Evolutionary conservation across 2,797 vertebrate genomes (phyloP).

Genomic region (Holocentrus rufus): DNA sequence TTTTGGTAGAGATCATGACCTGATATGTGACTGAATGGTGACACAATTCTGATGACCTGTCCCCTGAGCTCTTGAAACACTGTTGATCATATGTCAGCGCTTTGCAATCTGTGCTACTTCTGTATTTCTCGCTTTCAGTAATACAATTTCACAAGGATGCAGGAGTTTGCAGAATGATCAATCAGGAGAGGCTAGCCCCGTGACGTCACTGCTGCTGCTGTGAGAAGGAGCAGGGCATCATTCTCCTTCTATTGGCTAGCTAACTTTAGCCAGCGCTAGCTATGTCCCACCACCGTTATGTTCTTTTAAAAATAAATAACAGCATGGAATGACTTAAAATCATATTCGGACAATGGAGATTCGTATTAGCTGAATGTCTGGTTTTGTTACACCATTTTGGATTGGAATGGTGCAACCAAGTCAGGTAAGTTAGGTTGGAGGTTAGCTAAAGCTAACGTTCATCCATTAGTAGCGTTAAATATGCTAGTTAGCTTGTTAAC

Average conservation of each 20-base stretch:
- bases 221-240: conserved; percentile 30
- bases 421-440: conserved; percentile 60
- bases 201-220: conserved; percentile 65
- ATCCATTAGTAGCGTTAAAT: conserved; percentile 13
- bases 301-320: conserved; percentile 8
- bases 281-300: conserved; percentile 43
- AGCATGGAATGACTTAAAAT: conserved; percentile 29
- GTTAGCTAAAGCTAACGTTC: conserved; percentile 24
- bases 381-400: conserved; percentile 25
- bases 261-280: conserved; percentile 58
- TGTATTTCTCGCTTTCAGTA: background rate
- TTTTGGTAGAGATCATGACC: too few species aligned
- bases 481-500: conserved; percentile 71
- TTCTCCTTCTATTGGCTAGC: conserved; percentile 57
- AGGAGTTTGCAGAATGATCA: conserved; percentile 50
- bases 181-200: conserved; percentile 40
- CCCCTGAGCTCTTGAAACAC: too few species aligned
- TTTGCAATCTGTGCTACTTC: background rate
- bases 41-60: too few species aligned
- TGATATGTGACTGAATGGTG: too few species aligned
- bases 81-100: background rate
- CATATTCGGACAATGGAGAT: conserved; percentile 40
- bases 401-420: conserved; percentile 39
- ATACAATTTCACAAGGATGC: conserved; percentile 41
- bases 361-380: conserved; percentile 1